Percentiles rank a stretch among this genome's conserved stretches.
Evolutionary conservation across 2,888 invertebrate genomes (phyloP).

Genomic region (Heterodera filipjevi): DNA sequence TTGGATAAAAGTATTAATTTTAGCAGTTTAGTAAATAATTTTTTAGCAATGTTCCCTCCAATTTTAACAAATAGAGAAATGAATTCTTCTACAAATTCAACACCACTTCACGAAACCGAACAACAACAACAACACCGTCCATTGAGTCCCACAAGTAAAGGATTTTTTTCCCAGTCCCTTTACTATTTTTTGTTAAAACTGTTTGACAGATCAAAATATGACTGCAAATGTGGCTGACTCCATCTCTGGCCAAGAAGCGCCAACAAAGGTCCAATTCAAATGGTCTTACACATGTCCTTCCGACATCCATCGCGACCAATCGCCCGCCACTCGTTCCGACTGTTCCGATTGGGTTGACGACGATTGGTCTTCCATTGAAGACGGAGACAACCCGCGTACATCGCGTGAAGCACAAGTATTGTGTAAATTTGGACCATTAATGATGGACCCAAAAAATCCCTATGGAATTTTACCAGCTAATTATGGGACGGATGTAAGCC

Average conservation of each 20-base stretch:
- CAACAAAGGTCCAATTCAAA: background rate
- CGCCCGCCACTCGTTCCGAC: background rate
- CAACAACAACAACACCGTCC: background rate
- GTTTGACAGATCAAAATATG: no score
- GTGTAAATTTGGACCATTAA: no score
- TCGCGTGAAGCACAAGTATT: slow-evolving; percentile 35
- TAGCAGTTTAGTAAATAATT: no score
- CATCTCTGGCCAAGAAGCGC: background rate
- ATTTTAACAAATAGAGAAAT: slow-evolving; percentile 1
- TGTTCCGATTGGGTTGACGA: slow-evolving; percentile 28
- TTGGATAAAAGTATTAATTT: no score
- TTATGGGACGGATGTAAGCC: no score
- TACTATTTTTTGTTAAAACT: no score
- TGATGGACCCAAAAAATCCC: no score
- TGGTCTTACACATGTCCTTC: background rate
- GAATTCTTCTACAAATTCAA: background rate
- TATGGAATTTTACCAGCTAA: no score
- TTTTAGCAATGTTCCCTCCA: slow-evolving; percentile 6
- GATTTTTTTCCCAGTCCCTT: no score
- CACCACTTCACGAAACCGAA: background rate
- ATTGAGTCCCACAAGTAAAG: background rate
- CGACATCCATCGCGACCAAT: background rate
- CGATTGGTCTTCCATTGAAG: slow-evolving; percentile 32
- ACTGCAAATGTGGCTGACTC: no score
- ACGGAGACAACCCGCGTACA: slow-evolving; percentile 16